Conservation (phyloP, 2,797 vertebrate genomes). For the Gambusia yucatana region DNA sequence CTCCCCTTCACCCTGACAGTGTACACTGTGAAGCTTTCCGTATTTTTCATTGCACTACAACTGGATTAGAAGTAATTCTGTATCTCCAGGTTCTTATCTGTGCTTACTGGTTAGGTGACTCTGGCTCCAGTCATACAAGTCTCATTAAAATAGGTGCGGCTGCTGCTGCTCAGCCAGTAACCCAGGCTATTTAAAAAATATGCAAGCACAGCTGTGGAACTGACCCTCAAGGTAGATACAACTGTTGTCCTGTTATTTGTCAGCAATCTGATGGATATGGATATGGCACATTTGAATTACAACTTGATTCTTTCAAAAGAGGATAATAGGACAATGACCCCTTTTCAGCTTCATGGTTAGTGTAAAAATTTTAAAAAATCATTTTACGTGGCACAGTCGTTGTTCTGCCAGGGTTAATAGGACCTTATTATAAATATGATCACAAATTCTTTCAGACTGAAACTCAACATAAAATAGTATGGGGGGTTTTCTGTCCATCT, state of each 20-base stretch:
- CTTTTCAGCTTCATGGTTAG: not conserved
- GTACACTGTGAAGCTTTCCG: constrained; percentile 6
- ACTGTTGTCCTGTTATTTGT: not conserved
- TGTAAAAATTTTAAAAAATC: not conserved
- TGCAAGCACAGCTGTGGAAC: not conserved
- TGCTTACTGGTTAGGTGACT: constrained; percentile 60
- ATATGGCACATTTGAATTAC: not conserved
- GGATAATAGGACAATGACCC: not conserved
- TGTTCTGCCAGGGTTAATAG: not conserved
- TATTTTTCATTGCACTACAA: constrained; percentile 7
- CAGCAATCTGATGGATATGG: not conserved
- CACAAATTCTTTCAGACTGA: not conserved
- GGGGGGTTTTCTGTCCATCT: not conserved
- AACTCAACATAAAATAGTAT: not conserved
- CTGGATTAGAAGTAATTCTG: constrained; percentile 19
- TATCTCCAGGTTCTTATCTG: constrained; percentile 61
- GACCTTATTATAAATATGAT: not conserved
- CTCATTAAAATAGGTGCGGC: constrained; percentile 63
- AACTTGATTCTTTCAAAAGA: not conserved
- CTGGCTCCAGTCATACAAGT: constrained; percentile 45
- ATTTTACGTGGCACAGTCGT: not conserved
- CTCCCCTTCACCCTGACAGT: constrained; percentile 14
- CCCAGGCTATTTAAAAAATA: constrained; percentile 7
- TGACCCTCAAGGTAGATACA: not conserved
- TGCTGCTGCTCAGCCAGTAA: not conserved